Conservation (phyloP, 2,113 vertebrate genomes). For the Meriones unguiculatus region DNA sequence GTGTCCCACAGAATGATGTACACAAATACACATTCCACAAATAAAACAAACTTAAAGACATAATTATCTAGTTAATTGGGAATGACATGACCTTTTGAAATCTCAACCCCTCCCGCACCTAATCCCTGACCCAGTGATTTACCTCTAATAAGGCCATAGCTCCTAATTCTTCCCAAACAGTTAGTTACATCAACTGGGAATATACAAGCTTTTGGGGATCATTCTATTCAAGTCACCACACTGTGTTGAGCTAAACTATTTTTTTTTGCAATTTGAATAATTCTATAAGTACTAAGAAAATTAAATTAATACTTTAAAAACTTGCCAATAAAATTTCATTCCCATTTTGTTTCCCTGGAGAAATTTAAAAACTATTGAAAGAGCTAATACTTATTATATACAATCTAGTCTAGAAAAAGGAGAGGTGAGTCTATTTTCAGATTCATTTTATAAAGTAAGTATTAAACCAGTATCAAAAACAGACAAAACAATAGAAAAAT, state of each 20-base stretch:
- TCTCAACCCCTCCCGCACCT: neutral
- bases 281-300: neutral
- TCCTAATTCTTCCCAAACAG: neutral
- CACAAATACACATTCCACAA: neutral
- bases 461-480: neutral
- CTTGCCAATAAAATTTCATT: neutral
- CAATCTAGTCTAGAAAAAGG: neutral
- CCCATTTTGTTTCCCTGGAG: neutral
- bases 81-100: neutral
- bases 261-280: neutral
- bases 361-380: neutral
- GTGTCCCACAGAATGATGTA: neutral
- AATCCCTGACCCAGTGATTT: neutral
- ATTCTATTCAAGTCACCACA: neutral
- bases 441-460: neutral
- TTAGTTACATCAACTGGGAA: neutral
- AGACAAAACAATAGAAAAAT: neutral
- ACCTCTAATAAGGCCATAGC: neutral
- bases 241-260: neutral
- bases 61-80: neutral
- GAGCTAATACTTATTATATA: neutral
- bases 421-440: too few relatives aligned
- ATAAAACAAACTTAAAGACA: neutral
- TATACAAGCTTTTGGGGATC: neutral
- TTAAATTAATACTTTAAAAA: neutral